These are phyloP conservation scores for Pongo abelii DNA, from an alignment of 2,113 vertebrate genomes.

Conservation along the genomic window DNA sequence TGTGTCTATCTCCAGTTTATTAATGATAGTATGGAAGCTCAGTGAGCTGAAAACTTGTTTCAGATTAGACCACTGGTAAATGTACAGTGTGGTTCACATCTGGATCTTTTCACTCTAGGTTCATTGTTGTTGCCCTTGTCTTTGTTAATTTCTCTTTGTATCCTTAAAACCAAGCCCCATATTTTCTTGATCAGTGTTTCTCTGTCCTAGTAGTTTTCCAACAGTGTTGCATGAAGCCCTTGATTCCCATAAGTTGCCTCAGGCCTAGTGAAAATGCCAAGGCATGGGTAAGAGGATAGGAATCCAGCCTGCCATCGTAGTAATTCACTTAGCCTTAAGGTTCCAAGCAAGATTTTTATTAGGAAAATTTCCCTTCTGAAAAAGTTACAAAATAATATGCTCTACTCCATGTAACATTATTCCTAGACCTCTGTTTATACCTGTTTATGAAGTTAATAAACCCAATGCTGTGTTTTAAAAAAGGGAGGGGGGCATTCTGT, in stretches of 20 bases:
- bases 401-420: not conserved
- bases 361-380: not conserved
- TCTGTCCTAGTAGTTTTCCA: not conserved
- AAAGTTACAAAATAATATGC: not conserved
- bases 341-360: not conserved
- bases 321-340: not conserved
- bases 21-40: not conserved
- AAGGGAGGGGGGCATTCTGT: rapidly evolving
- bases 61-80: no score
- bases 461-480: not conserved
- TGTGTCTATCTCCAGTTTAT: not conserved
- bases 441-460: not conserved
- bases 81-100: not conserved
- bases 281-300: not conserved
- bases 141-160: not conserved
- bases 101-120: not conserved
- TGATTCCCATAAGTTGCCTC: not conserved
- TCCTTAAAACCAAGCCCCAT: not conserved
- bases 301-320: not conserved
- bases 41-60: not conserved
- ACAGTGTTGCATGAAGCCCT: rapidly evolving
- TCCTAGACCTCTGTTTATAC: not conserved
- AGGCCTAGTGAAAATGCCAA: not conserved
- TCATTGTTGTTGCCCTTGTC: not conserved
- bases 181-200: not conserved